phyloP scores from a whole-genome alignment of 2,888 invertebrate species.

The Aphrophora alni region DNA sequence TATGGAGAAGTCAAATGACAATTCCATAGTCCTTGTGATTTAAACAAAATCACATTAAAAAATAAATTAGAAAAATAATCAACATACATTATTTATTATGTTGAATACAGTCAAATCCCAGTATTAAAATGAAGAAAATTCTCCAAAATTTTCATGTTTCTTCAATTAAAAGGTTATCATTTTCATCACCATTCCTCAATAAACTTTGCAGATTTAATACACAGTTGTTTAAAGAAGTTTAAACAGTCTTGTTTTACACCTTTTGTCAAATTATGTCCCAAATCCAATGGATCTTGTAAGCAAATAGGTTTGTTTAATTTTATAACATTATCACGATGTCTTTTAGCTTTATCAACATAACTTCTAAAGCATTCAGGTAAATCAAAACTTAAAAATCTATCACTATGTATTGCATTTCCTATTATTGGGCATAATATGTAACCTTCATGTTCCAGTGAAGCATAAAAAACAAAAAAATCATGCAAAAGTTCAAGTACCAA shows the following conservation, averaged over 20 bases:
- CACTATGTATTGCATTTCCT: not conserved
- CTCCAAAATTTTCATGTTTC: too few species aligned
- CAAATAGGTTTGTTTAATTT: not conserved
- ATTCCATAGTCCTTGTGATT: too few species aligned
- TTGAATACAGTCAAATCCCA: too few species aligned
- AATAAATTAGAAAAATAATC: too few species aligned
- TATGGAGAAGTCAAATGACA: too few species aligned
- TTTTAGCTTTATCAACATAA: not conserved
- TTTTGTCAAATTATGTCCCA: slow-evolving; percentile 16
- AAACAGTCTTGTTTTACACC: not conserved
- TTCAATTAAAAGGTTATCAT: too few species aligned
- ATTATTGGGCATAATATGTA: not conserved
- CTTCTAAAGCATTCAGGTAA: not conserved
- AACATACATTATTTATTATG: too few species aligned
- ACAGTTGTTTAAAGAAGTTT: not conserved
- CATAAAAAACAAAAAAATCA: slow-evolving; percentile 12
- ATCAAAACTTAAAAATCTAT: not conserved
- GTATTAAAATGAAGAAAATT: too few species aligned
- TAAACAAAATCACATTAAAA: too few species aligned
- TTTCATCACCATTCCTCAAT: not conserved
- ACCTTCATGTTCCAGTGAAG: not conserved
- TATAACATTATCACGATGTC: not conserved
- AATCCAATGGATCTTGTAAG: slow-evolving; percentile 19
- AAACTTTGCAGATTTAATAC: not conserved
- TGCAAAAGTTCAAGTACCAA: slow-evolving; percentile 4